Evolutionary conservation across 1,140 invertebrate genomes (phyloP).

Genomic region (Protaetia brevitarsis): DNA sequence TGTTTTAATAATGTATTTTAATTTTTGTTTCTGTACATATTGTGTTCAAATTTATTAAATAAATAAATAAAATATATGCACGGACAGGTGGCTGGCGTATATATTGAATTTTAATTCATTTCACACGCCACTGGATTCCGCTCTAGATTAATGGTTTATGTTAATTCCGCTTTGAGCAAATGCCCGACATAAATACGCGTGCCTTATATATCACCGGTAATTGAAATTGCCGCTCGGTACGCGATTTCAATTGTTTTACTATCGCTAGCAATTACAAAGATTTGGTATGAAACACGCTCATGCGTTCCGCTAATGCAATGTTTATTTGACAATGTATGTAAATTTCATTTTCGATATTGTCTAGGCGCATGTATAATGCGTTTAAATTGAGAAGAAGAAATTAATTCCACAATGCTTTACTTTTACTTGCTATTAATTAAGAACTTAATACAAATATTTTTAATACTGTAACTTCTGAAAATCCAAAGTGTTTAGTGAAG

Average conservation of each 20-base stretch:
- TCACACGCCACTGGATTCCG: background rate
- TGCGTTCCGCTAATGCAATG: background rate
- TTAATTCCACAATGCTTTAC: too few species aligned
- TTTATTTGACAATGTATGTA: background rate
- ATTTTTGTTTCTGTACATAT: too few species aligned
- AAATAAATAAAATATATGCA: too few species aligned
- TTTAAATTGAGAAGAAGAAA: too few species aligned
- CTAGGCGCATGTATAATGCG: too few species aligned
- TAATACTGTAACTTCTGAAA: too few species aligned
- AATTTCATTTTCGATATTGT: background rate
- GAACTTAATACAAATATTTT: too few species aligned
- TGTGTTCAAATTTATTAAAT: too few species aligned
- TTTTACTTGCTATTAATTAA: too few species aligned
- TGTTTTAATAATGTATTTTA: too few species aligned
- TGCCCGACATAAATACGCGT: constrained; percentile 10
- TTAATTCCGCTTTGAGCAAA: constrained; percentile 21
- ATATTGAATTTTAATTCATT: constrained; percentile 20
- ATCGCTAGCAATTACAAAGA: constrained; percentile 16
- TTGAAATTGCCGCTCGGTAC: constrained; percentile 7
- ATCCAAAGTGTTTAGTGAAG: too few species aligned
- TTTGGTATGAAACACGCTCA: background rate
- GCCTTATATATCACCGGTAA: background rate
- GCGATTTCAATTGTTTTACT: constrained; percentile 16
- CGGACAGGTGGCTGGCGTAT: too few species aligned
- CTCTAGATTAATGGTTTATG: constrained; percentile 17